These are phyloP conservation scores for Machimus atricapillus DNA, from an alignment of 2,888 invertebrate species.

Conservation along the genomic window DNA sequence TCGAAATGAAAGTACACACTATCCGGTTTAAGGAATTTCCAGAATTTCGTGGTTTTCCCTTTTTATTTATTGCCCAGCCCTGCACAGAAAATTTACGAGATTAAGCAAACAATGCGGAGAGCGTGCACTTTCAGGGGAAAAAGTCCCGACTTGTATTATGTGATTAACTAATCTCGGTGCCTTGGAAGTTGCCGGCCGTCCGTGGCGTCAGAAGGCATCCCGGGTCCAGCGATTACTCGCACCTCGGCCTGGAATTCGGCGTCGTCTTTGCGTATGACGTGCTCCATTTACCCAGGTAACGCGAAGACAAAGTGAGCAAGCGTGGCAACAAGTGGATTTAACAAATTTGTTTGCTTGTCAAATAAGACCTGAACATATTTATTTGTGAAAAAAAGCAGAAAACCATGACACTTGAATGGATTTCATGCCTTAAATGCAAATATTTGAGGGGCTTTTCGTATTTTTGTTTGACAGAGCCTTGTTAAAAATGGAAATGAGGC, in stretches of 20 bases:
- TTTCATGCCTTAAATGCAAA: conserved; percentile 20
- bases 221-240: background rate
- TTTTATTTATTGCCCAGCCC: background rate
- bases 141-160: background rate
- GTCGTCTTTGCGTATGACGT: background rate
- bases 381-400: conserved; percentile 17
- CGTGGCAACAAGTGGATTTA: conserved; percentile 47
- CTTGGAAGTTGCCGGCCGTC: background rate
- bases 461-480: conserved; percentile 44
- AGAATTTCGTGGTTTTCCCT: background rate
- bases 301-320: conserved; percentile 39
- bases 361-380: conserved; percentile 39
- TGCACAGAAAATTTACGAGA: background rate
- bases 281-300: conserved; percentile 24
- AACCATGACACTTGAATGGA: conserved; percentile 32
- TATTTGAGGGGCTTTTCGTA: conserved; percentile 27
- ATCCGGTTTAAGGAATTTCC: background rate
- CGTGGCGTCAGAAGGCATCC: conserved; percentile 2
- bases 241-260: conserved; percentile 9
- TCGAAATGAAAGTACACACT: background rate
- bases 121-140: background rate
- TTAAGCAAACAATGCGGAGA: conserved; percentile 12
- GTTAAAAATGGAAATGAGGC: conserved; percentile 48
- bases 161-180: conserved; percentile 23
- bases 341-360: conserved; percentile 48